A percentile compares a stretch with the other conserved stretches of the same genome.
phyloP scores from a whole-genome alignment of 1,140 invertebrate genomes.

The Penaeus japonicus region DNA sequence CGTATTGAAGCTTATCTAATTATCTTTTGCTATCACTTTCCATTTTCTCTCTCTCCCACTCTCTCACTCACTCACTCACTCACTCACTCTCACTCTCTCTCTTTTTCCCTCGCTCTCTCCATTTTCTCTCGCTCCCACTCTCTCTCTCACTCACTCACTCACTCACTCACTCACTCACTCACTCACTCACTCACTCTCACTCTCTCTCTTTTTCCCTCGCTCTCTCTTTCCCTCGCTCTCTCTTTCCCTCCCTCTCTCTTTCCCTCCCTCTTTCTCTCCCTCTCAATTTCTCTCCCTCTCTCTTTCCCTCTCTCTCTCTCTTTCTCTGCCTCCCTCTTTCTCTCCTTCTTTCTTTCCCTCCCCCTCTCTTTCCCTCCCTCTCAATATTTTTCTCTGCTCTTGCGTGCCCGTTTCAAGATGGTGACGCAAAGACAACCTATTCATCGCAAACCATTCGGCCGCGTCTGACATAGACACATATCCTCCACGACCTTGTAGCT shows the following conservation, averaged over 20 bases:
- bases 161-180: too few species aligned
- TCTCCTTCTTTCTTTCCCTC: neutral
- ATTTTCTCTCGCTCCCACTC: neutral
- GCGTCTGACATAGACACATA: too few species aligned
- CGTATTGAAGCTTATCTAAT: too few species aligned
- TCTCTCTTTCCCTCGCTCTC: neutral
- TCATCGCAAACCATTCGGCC: too few species aligned
- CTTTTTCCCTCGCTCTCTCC: neutral
- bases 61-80: neutral
- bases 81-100: neutral
- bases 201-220: neutral
- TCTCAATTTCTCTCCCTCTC: too few species aligned
- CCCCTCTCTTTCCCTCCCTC: neutral
- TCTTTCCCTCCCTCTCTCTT: neutral
- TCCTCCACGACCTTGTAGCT: too few species aligned
- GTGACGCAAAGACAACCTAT: too few species aligned
- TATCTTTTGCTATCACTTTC: neutral
- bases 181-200: too few species aligned
- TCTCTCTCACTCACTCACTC: too few species aligned
- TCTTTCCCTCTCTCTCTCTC: neutral
- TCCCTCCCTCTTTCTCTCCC: neutral
- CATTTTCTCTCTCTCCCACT: neutral
- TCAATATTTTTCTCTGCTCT: neutral
- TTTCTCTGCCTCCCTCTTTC: neutral
- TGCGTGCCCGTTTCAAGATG: too few species aligned